phyloP scores from a whole-genome alignment of 1,140 invertebrate species.

The Tetramorium simillimum region DNA sequence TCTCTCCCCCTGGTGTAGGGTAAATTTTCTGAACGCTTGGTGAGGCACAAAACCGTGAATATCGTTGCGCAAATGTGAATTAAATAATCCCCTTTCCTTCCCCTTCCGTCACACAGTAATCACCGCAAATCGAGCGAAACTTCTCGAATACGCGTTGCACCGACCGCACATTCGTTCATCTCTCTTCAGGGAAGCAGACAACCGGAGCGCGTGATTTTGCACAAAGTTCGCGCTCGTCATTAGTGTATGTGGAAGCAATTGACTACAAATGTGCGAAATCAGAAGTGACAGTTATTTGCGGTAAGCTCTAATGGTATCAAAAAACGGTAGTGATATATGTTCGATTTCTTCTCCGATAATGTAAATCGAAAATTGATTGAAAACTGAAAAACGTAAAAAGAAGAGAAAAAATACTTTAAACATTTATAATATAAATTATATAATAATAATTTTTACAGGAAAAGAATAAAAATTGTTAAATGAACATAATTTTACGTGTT shows the following conservation, averaged over 20 bases:
- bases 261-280: slow-evolving; percentile 13
- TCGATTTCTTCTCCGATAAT: background rate
- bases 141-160: slow-evolving; percentile 9
- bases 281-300: slow-evolving; percentile 1
- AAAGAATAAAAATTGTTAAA: background rate
- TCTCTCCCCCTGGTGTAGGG: slow-evolving; percentile 1
- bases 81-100: slow-evolving; percentile 34
- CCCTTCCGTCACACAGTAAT: background rate
- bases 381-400: background rate
- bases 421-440: background rate
- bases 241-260: background rate
- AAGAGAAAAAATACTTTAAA: background rate
- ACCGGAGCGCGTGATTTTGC: slow-evolving; percentile 20
- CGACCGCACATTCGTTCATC: background rate
- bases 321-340: background rate
- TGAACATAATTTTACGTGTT: background rate
- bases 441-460: background rate
- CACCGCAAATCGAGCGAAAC: slow-evolving; percentile 45
- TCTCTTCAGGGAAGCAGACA: background rate
- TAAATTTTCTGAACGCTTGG: slow-evolving; percentile 61
- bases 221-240: slow-evolving; percentile 9
- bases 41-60: slow-evolving; percentile 38
- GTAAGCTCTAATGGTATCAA: background rate
- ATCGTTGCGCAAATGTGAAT: slow-evolving; percentile 59
- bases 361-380: slow-evolving; percentile 4